Base-by-base conservation (phyloP, 2,113 vertebrate genomes). In the Rafetus swinhoei region DNA sequence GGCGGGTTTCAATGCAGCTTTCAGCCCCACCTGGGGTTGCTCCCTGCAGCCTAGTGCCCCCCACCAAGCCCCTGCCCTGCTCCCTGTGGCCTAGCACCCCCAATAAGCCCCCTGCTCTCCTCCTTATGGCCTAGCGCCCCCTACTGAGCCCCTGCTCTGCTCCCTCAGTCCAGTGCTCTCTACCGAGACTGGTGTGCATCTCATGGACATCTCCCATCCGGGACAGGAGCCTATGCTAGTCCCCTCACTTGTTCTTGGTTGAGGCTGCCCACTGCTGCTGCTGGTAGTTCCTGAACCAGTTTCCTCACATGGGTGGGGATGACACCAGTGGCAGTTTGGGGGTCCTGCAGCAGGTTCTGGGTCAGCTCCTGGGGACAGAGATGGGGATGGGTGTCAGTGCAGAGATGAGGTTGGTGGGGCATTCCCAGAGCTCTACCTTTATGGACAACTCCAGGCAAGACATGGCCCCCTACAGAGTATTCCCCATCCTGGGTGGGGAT, bases 231-330 rank as follows among this genome's bases (percentile, higher is more conserved):
- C 62, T 15, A 32, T 32, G 14, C 29, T 65, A 29, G 29, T 14
- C 14, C 29, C 62, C 87, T 84, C 19, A 98, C 98, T 98, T 98
- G 97, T 99, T 98, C 96, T 99, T 99, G 11, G 98, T 98, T 25
- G 98, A 98, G 32, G 98, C 98, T 1, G 98, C 98, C 96, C 98
- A 97, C 96, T 99, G 98, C 95, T 98, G 98, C 98, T 98, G 98
- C 97, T 98, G 98, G 65, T 98, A 98, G 62, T 99, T 99, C 98
- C 98, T 99, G 97, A 99, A 98, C 98, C 98, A 98, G 98, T 99
- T 99, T 77, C 98, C 98, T 98, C 96, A 99, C 98, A 97, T 99
- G 98, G 97, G 98, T 98, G 96, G 98, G 98, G 98, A 25, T 99
- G 86, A 99, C 98, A 98, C 98, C 98, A 18, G 98, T 99, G 24